These are phyloP conservation scores for Apeira syringaria DNA, from an alignment of 2,888 invertebrate genomes.

Conservation along the genomic window DNA sequence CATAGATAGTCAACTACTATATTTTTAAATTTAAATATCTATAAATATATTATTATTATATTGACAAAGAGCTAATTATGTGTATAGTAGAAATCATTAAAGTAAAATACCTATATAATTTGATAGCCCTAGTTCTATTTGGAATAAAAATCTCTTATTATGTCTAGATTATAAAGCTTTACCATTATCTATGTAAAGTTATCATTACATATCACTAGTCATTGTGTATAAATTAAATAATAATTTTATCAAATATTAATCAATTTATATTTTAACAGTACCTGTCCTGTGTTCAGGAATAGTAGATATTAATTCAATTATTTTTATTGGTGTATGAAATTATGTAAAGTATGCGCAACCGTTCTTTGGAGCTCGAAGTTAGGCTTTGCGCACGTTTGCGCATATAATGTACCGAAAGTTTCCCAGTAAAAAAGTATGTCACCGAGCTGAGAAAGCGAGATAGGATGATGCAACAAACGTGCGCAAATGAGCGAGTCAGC, in stretches of 20 bases:
- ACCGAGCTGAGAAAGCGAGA: too few species aligned
- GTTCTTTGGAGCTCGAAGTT: too few species aligned
- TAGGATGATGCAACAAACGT: too few species aligned
- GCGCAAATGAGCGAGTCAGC: too few species aligned
- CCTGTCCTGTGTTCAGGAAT: conserved; percentile 81
- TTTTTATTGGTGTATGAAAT: conserved; percentile 5
- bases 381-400: too few species aligned
- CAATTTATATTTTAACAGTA: conserved; percentile 63
- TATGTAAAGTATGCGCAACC: too few species aligned
- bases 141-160: conserved; percentile 36
- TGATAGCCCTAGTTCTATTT: conserved; percentile 8
- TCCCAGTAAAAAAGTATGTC: too few species aligned
- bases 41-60: conserved; percentile 1
- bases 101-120: neutral
- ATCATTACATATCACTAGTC: conserved; percentile 82
- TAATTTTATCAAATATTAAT: conserved; percentile 43
- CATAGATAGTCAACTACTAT: too few species aligned
- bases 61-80: conserved; percentile 5
- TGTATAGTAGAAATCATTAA: neutral
- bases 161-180: conserved; percentile 44
- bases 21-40: too few species aligned
- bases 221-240: conserved; percentile 57
- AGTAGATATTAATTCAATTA: conserved; percentile 59
- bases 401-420: too few species aligned
- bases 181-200: conserved; percentile 73